Percentiles rank a stretch among this genome's conserved stretches.
These are phyloP conservation scores for Agrilus biguttatus DNA, from an alignment of 2,888 invertebrate genomes.

Conservation along the genomic window DNA sequence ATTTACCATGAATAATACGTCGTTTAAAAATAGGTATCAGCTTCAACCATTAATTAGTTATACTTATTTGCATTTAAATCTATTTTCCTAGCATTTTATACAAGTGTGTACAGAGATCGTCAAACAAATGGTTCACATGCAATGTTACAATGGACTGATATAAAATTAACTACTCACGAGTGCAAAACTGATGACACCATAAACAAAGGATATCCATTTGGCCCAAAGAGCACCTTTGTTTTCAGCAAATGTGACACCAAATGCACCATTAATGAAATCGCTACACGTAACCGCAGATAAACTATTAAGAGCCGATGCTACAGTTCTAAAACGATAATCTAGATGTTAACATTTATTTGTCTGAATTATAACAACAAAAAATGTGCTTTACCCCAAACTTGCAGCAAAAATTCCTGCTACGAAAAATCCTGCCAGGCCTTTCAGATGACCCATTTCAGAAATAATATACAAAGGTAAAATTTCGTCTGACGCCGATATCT, in stretches of 20 bases:
- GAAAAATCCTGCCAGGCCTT: conserved; percentile 81
- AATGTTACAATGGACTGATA: too few relatives aligned
- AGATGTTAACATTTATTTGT: conserved; percentile 9
- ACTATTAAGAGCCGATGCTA: conserved; percentile 89
- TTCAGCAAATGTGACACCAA: conserved; percentile 56
- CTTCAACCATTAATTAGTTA: too few relatives aligned
- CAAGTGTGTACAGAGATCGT: too few relatives aligned
- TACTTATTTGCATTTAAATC: too few relatives aligned
- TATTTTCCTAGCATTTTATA: too few relatives aligned
- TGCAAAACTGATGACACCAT: conserved; percentile 48
- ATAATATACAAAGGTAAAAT: conserved; percentile 83
- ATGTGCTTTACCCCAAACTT: conserved; percentile 63
- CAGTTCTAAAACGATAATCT: conserved; percentile 51
- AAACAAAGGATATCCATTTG: conserved; percentile 53
- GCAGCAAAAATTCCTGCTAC: conserved; percentile 94
- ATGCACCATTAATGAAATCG: conserved; percentile 64
- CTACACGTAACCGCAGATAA: conserved; percentile 82
- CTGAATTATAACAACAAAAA: neutral
- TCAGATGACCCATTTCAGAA: conserved; percentile 57
- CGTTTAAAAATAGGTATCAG: too few relatives aligned
- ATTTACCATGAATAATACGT: too few relatives aligned
- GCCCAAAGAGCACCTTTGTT: conserved; percentile 62
- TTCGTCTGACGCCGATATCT: conserved; percentile 61
- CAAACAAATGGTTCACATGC: too few relatives aligned
- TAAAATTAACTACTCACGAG: conserved; percentile 30